Conservation (phyloP, 2,888 invertebrate genomes). For the Pyrochroa serraticornis region DNA sequence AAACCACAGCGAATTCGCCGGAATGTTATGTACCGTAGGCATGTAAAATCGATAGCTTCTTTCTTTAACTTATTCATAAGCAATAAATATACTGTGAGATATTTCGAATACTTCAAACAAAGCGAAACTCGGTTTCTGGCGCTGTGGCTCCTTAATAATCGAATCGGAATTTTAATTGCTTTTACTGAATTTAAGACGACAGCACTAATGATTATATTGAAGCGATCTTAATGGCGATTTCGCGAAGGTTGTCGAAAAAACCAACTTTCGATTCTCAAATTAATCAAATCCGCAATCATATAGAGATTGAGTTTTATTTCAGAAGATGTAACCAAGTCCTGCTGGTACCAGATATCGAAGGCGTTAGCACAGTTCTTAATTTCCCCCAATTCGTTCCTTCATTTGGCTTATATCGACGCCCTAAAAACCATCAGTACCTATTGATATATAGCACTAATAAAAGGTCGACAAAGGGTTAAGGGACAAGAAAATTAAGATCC, state of each 20-base stretch:
- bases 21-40: background rate
- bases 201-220: conserved; percentile 7
- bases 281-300: background rate
- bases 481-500: too few relatives aligned
- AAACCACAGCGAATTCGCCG: too few relatives aligned
- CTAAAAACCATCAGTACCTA: too few relatives aligned
- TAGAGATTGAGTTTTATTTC: too few relatives aligned
- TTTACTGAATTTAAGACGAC: conserved; percentile 10
- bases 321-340: too few relatives aligned
- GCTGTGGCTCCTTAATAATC: conserved; percentile 5
- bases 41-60: background rate
- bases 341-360: too few relatives aligned
- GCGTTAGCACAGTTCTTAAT: too few relatives aligned
- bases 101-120: background rate
- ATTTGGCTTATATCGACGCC: too few relatives aligned
- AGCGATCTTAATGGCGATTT: background rate
- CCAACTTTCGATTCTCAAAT: background rate
- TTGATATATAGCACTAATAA: too few relatives aligned
- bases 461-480: too few relatives aligned
- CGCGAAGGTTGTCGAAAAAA: background rate
- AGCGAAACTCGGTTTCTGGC: conserved; percentile 8
- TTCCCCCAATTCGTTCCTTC: too few relatives aligned
- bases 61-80: conserved; percentile 2
- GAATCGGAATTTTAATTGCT: conserved; percentile 12
- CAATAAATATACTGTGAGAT: conserved; percentile 8